Percentiles rank a stretch among this genome's conserved stretches.
phyloP scores from a whole-genome alignment of 2,888 invertebrate genomes.

The Xestia rhomboidea region DNA sequence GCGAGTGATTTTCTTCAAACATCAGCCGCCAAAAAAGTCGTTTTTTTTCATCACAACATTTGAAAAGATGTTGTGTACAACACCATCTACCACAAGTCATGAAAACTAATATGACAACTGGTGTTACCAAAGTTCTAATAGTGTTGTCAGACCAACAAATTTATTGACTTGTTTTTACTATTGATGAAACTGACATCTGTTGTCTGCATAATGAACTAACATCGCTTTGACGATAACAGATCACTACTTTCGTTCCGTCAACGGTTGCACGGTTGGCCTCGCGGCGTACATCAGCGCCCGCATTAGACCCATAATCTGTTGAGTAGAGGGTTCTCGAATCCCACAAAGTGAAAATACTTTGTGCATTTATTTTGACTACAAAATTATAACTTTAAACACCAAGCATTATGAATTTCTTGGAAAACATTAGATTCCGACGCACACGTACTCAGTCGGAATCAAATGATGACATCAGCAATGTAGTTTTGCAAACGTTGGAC shows the following conservation, averaged over 20 bases:
- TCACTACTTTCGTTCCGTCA: neutral
- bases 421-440: neutral
- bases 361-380: neutral
- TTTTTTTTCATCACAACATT: conserved; percentile 1
- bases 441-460: neutral
- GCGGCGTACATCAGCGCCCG: neutral
- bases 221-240: neutral
- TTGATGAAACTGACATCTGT: neutral
- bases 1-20: neutral
- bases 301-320: no score
- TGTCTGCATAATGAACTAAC: neutral
- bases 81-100: neutral
- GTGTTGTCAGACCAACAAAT: neutral
- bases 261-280: neutral
- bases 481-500: neutral
- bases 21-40: neutral
- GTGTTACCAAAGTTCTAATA: neutral
- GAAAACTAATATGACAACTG: neutral
- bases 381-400: neutral
- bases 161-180: neutral
- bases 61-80: neutral
- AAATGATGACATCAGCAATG: neutral
- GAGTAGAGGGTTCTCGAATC: neutral
- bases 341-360: neutral
- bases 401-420: neutral